Conservation (phyloP, 2,888 invertebrate species). For the Caradrina clavipalpis region DNA sequence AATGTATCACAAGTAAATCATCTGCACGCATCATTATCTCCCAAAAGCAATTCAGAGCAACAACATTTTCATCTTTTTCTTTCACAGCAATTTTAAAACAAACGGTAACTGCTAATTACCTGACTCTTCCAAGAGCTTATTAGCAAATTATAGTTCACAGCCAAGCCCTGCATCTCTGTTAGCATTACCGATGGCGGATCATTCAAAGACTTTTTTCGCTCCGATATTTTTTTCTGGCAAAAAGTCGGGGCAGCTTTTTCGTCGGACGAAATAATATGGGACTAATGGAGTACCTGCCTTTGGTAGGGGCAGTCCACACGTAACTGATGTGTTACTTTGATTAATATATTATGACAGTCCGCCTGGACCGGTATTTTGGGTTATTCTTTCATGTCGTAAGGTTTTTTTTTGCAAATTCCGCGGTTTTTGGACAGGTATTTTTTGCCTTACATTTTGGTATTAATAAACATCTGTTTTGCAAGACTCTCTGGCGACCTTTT, state of each 20-base stretch:
- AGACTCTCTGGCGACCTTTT: not conserved
- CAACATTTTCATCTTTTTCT: slow-evolving; percentile 35
- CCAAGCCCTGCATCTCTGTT: slow-evolving; percentile 41
- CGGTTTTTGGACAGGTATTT: slow-evolving; percentile 2
- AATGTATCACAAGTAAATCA: slow-evolving; percentile 35
- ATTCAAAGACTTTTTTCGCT: slow-evolving; percentile 65
- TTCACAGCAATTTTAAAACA: slow-evolving; percentile 60
- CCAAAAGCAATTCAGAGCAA: slow-evolving; percentile 29
- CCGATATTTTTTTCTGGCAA: slow-evolving; percentile 52
- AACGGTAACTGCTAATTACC: slow-evolving; percentile 61
- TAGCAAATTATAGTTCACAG: slow-evolving; percentile 65
- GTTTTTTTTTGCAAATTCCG: slow-evolving; percentile 27
- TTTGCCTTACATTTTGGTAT: not conserved
- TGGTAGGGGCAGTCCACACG: slow-evolving; percentile 54
- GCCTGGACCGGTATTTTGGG: slow-evolving; percentile 24
- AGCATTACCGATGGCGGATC: slow-evolving; percentile 65
- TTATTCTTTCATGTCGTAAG: slow-evolving; percentile 7
- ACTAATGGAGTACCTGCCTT: slow-evolving; percentile 60
- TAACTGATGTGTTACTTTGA: slow-evolving; percentile 64
- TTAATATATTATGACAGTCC: slow-evolving; percentile 66
- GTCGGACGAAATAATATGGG: slow-evolving; percentile 63
- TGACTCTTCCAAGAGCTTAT: slow-evolving; percentile 55
- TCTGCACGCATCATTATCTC: slow-evolving; percentile 34
- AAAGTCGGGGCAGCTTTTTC: slow-evolving; percentile 65
- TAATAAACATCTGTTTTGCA: slow-evolving; percentile 7